Conservation (phyloP, 1,140 invertebrate species). For the Heliconius hermathena region DNA sequence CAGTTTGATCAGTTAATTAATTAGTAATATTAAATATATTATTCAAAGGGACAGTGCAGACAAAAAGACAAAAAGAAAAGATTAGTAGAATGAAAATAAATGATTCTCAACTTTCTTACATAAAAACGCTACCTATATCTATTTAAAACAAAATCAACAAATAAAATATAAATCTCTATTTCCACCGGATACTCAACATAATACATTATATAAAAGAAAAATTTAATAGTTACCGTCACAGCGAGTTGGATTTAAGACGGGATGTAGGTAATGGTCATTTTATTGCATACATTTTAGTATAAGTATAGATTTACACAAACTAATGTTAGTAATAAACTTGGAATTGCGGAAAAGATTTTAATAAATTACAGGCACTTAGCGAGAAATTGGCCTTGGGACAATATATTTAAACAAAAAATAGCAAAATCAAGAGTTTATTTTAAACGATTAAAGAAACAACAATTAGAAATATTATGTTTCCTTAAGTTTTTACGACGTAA, state of each 20-base stretch:
- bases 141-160: neutral
- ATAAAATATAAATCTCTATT: neutral
- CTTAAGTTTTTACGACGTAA: too few relatives aligned
- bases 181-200: neutral
- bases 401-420: neutral
- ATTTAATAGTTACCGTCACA: constrained; percentile 14
- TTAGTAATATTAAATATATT: too few relatives aligned
- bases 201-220: constrained; percentile 4
- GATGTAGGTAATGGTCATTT: constrained; percentile 5
- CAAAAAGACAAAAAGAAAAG: too few relatives aligned
- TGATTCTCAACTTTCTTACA: too few relatives aligned
- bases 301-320: constrained; percentile 11
- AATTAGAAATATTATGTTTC: too few relatives aligned
- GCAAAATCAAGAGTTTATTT: neutral
- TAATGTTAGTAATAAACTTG: constrained; percentile 1
- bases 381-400: neutral
- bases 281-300: constrained; percentile 6
- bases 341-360: constrained; percentile 5
- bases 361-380: neutral
- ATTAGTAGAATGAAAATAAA: too few relatives aligned
- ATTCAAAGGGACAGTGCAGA: too few relatives aligned
- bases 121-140: neutral
- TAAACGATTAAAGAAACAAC: too few relatives aligned
- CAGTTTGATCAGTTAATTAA: too few relatives aligned
- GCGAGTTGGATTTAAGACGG: constrained; percentile 9